Percentiles rank a stretch among this genome's conserved stretches.
phyloP scores from a whole-genome alignment of 2,888 invertebrate species.

The Drosophila heteroneura region DNA sequence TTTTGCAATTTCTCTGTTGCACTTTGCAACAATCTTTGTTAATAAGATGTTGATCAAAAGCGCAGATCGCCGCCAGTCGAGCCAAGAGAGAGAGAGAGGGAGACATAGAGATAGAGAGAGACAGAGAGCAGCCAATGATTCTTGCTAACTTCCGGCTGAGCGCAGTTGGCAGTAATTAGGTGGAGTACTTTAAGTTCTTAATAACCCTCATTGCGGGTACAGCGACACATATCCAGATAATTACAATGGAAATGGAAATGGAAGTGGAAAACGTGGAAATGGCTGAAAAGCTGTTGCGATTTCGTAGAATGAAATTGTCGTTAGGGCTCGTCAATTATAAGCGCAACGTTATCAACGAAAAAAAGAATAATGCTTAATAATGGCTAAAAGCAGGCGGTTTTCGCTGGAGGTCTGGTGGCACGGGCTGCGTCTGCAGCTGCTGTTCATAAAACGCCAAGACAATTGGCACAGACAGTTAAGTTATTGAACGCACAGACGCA shows the following conservation, averaged over 20 bases:
- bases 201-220: conserved; percentile 27
- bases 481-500: conserved; percentile 65
- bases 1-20: conserved; percentile 39
- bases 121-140: conserved; percentile 20
- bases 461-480: conserved; percentile 73
- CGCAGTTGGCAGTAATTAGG: conserved; percentile 53
- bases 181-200: conserved; percentile 38
- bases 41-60: conserved; percentile 68
- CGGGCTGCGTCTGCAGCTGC: conserved; percentile 52
- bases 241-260: conserved; percentile 63
- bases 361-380: conserved; percentile 23
- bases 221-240: conserved; percentile 25
- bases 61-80: conserved; percentile 42
- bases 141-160: conserved; percentile 53
- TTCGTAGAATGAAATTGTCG: conserved; percentile 68
- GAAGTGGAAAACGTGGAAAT: conserved; percentile 27
- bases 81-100: background rate
- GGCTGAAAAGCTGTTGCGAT: conserved; percentile 73
- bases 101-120: background rate
- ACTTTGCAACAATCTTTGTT: conserved; percentile 47
- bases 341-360: conserved; percentile 29
- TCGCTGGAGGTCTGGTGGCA: conserved; percentile 28
- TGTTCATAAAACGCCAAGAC: conserved; percentile 73
- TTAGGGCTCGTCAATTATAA: conserved; percentile 71
- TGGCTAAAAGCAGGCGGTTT: conserved; percentile 19